Percentiles rank a stretch among this genome's conserved stretches.
These are phyloP conservation scores for Steromphala cineraria DNA, from an alignment of 2,888 invertebrate genomes.

Conservation along the genomic window DNA sequence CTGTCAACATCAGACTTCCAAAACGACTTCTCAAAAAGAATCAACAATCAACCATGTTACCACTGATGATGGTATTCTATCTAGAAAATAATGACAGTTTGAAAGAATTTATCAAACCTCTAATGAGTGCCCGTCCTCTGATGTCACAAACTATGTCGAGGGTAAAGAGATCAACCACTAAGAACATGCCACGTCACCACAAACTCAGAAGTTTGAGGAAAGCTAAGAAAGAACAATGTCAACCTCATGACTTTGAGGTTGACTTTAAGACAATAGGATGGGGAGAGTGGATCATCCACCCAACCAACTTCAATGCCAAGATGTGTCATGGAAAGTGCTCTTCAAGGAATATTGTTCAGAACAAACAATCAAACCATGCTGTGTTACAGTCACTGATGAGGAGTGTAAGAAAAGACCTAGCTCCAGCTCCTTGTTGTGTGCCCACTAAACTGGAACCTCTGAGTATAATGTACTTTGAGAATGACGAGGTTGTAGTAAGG, in stretches of 20 bases:
- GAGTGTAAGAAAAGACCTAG: constrained; percentile 53
- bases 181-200: constrained; percentile 30
- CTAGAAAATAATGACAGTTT: too few relatives aligned
- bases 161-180: too few relatives aligned
- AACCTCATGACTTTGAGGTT: constrained; percentile 61
- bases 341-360: constrained; percentile 56
- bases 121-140: too few relatives aligned
- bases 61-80: too few relatives aligned
- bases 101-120: too few relatives aligned
- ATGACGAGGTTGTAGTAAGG: constrained; percentile 69
- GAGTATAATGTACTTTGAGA: constrained; percentile 72
- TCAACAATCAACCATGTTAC: too few relatives aligned
- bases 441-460: constrained; percentile 67
- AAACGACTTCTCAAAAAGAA: too few relatives aligned
- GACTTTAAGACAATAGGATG: constrained; percentile 72
- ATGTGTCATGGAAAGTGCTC: constrained; percentile 70
- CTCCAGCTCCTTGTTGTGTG: constrained; percentile 70
- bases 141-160: too few relatives aligned
- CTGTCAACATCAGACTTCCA: too few relatives aligned
- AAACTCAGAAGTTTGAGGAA: constrained; percentile 42
- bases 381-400: constrained; percentile 71
- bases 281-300: constrained; percentile 72
- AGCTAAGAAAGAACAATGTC: too few relatives aligned
- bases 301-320: constrained; percentile 68
- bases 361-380: constrained; percentile 72